Evolutionary conservation across 2,888 invertebrate species (phyloP).

Genomic region (Caenorhabditis sulstoni): DNA sequence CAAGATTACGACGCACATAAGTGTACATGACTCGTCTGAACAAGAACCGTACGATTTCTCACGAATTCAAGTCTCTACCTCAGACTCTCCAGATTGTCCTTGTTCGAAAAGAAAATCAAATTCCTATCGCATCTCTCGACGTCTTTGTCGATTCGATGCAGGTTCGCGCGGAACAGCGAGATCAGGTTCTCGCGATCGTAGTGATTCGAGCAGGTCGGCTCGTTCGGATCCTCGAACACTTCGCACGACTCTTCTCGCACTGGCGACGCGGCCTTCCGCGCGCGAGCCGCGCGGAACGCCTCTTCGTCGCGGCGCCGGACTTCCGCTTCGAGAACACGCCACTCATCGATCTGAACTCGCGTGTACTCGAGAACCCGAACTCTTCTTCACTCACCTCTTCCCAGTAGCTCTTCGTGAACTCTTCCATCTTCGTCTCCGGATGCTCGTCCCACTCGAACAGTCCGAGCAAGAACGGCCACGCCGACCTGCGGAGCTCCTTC

Average conservation of each 20-base stretch:
- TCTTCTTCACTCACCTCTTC: too few relatives aligned
- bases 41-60: too few relatives aligned
- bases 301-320: conserved; percentile 88
- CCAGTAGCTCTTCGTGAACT: conserved; percentile 67
- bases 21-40: conserved; percentile 82
- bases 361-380: too few relatives aligned
- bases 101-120: conserved; percentile 90
- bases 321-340: conserved; percentile 95
- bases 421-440: conserved; percentile 65
- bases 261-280: conserved; percentile 68
- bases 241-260: conserved; percentile 74
- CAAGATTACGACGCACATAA: conserved; percentile 96
- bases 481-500: conserved; percentile 82
- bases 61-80: conserved; percentile 28
- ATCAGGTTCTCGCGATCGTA: conserved; percentile 64
- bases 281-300: conserved; percentile 73
- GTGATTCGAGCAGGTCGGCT: conserved; percentile 49
- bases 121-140: conserved; percentile 95
- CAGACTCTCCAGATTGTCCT: conserved; percentile 90
- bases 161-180: conserved; percentile 86
- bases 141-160: conserved; percentile 96
- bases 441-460: conserved; percentile 75
- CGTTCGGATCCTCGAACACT: conserved; percentile 73
- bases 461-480: conserved; percentile 79
- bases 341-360: conserved; percentile 96